Conservation (phyloP, 2,113 vertebrate species). For the Conger conger region DNA sequence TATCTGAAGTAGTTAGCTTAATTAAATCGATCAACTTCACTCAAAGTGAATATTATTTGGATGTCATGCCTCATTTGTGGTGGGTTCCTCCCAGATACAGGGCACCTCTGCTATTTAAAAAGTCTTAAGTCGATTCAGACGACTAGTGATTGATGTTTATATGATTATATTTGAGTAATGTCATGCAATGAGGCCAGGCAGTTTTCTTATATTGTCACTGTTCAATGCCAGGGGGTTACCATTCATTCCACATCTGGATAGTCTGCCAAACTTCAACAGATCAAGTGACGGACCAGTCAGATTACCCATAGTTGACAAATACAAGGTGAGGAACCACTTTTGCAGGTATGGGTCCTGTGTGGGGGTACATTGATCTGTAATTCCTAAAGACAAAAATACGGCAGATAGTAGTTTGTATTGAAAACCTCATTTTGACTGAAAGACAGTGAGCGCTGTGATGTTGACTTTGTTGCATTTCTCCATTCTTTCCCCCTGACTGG, state of each 20-base stretch:
- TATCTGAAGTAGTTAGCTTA: neutral
- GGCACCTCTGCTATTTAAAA: too few species aligned
- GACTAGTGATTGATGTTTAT: neutral
- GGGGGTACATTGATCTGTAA: neutral
- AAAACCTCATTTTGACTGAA: too few species aligned
- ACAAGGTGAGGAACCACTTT: slow-evolving; percentile 78
- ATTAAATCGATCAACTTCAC: neutral
- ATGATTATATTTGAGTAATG: neutral
- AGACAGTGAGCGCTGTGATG: too few species aligned
- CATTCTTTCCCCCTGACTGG: neutral
- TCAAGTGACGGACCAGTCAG: slow-evolving; percentile 91
- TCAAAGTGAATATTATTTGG: too few species aligned
- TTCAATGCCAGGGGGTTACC: slow-evolving; percentile 81
- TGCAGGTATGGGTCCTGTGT: neutral
- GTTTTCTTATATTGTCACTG: neutral
- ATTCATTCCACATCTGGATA: slow-evolving; percentile 97
- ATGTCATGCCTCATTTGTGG: neutral
- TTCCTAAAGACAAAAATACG: neutral
- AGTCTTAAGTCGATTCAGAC: neutral
- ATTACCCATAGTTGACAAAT: slow-evolving; percentile 98
- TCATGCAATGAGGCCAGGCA: neutral
- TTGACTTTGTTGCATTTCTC: neutral
- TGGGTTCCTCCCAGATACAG: too few species aligned
- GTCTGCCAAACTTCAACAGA: slow-evolving; percentile 96
- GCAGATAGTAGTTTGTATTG: neutral